Base-by-base conservation (phyloP, 2,888 invertebrate genomes). In the Trichopria drosophilae region DNA sequence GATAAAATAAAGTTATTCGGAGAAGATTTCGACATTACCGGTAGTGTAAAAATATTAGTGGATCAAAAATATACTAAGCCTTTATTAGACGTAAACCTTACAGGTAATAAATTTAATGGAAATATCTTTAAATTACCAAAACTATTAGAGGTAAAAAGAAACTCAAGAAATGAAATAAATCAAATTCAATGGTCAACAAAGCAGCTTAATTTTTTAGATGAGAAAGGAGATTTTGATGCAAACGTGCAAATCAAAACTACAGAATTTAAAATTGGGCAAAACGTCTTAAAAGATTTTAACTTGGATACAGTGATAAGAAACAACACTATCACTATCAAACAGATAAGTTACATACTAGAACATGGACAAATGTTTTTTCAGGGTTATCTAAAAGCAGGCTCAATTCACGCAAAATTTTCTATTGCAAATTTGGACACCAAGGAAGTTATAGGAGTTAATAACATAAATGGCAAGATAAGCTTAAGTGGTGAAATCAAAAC, bases 151-250 rank as follows among this genome's bases (percentile, higher is more conserved):
- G n/a, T 12, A 12, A 43, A 43, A 43, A 43, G 43, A 43, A 43
- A 43, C 26, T 43, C 43, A 43, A 43, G 43, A 43, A 43, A 43
- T 43, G 43, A 43, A 26, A 43, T 43, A 43, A 26, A 43, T 43
- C 43, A 43, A 43, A 43, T 43, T 43, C 43, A 43, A 34, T 43
- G 43, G 43, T 43, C 43, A 43, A 43, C 43, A 43, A 43, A 43
- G 43, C 43, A 32, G 34, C 43, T 43, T 43, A 16, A 43, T 43
- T 43, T 43, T 24, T 43, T 43, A 18, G 43, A 16, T 43, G 43
- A 43, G 16, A 43, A 43, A 43, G 43, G 26, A 43, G 34, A 18
- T 26, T 43, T 43, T 43, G 43, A 43, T 43, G 43, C 43, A 43
- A 43, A 43, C 26, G 43, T 43, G 34, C 43, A 43, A 43, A 43